Percentiles rank a stretch among this genome's conserved stretches.
Conservation (phyloP, 2,113 vertebrate species). For the Neolamprologus kungweensis region DNA sequence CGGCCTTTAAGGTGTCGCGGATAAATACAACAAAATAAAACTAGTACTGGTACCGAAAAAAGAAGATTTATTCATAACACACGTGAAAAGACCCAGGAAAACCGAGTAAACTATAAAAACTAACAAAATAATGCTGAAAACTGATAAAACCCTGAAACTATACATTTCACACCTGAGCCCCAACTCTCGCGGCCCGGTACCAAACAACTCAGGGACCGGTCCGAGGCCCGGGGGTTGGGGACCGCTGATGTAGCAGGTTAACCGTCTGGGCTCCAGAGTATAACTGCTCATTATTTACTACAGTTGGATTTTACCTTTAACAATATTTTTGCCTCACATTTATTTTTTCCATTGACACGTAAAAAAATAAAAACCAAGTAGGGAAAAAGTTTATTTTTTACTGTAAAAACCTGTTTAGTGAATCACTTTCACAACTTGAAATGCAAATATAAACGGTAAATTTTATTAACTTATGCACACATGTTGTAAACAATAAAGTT, state of each 20-base stretch:
- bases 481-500: background rate
- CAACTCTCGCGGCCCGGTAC: accelerated
- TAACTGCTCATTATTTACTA: background rate
- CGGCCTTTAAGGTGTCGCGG: too few relatives aligned
- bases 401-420: background rate
- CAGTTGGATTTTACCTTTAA: background rate
- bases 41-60: accelerated
- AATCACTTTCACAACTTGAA: background rate
- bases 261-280: accelerated
- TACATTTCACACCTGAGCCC: too few relatives aligned
- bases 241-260: background rate
- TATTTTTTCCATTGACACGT: background rate
- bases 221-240: too few relatives aligned
- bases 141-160: too few relatives aligned
- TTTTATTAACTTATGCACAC: background rate
- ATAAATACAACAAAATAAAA: too few relatives aligned
- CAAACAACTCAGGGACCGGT: too few relatives aligned
- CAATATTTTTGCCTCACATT: background rate
- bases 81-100: too few relatives aligned
- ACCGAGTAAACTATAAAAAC: accelerated
- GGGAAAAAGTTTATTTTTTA: background rate
- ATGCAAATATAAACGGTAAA: background rate
- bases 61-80: too few relatives aligned
- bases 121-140: too few relatives aligned
- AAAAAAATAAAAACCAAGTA: background rate